A percentile compares a stretch with the other conserved stretches of the same genome.
phyloP scores from a whole-genome alignment of 2,797 vertebrate genomes.

The Scyliorhinus canicula region DNA sequence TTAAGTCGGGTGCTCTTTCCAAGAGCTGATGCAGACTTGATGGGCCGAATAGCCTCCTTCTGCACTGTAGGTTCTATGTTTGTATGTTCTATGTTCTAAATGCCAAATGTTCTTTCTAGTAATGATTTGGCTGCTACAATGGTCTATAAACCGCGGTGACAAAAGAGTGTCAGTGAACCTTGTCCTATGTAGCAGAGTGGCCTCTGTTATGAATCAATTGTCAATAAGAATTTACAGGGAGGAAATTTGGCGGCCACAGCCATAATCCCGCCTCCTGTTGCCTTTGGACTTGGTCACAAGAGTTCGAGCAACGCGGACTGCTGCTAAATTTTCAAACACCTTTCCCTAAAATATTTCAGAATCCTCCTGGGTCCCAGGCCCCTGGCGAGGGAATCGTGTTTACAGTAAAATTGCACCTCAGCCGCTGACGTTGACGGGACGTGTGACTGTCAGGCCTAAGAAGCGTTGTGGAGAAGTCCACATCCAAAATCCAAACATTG shows the following conservation, averaged over 20 bases:
- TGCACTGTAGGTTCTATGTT: too few species aligned
- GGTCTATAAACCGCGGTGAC: neutral
- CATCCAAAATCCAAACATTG: too few species aligned
- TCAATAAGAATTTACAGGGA: neutral
- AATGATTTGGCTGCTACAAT: neutral
- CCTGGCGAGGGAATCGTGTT: neutral
- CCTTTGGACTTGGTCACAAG: slow-evolving; percentile 3
- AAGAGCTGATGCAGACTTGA: too few species aligned
- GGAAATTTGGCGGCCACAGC: neutral
- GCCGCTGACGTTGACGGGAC: too few species aligned
- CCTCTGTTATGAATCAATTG: neutral
- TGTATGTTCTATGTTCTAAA: too few species aligned
- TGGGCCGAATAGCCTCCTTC: too few species aligned
- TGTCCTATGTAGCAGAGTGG: neutral
- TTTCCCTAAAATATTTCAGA: neutral
- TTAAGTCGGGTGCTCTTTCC: too few species aligned
- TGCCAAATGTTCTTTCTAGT: neutral
- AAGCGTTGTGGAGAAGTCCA: neutral
- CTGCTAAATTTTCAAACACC: neutral
- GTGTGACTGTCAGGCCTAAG: neutral
- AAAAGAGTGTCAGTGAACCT: neutral
- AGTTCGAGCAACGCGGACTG: neutral
- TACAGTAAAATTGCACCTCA: neutral
- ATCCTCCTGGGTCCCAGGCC: too few species aligned
- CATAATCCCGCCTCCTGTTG: neutral